These are phyloP conservation scores for Patella depressa DNA, from an alignment of 2,888 invertebrate genomes.

Conservation along the genomic window DNA sequence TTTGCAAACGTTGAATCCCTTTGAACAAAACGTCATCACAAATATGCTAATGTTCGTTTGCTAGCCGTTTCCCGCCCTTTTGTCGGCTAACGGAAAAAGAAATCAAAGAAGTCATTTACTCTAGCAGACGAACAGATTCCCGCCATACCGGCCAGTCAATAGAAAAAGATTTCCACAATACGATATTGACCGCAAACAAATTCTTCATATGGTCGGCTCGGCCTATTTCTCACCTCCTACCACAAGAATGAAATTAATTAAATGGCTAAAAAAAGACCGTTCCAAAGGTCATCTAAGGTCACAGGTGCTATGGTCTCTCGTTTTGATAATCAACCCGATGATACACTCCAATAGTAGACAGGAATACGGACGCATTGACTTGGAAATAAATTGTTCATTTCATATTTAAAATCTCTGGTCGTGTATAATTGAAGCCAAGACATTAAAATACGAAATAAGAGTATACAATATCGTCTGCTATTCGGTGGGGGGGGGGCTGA, in stretches of 20 bases:
- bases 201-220: background rate
- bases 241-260: background rate
- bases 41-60: background rate
- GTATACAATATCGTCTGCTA: no score
- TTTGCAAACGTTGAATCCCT: background rate
- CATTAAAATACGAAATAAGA: no score
- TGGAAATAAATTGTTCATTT: no score
- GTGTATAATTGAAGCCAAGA: no score
- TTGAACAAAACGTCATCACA: constrained; percentile 9
- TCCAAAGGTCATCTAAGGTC: background rate
- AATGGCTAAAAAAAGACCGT: background rate
- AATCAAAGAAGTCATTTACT: background rate
- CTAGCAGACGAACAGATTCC: background rate
- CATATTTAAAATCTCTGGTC: no score
- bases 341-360: no score
- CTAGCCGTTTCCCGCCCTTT: constrained; percentile 10
- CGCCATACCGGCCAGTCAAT: background rate
- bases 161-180: background rate
- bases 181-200: background rate
- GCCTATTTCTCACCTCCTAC: background rate
- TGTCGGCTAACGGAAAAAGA: constrained; percentile 2
- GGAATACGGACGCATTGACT: no score
- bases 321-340: no score
- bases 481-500: no score
- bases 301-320: background rate